Percentiles rank a stretch among this genome's conserved stretches.
phyloP scores from a whole-genome alignment of 2,113 vertebrate genomes.

The Perca fluviatilis region DNA sequence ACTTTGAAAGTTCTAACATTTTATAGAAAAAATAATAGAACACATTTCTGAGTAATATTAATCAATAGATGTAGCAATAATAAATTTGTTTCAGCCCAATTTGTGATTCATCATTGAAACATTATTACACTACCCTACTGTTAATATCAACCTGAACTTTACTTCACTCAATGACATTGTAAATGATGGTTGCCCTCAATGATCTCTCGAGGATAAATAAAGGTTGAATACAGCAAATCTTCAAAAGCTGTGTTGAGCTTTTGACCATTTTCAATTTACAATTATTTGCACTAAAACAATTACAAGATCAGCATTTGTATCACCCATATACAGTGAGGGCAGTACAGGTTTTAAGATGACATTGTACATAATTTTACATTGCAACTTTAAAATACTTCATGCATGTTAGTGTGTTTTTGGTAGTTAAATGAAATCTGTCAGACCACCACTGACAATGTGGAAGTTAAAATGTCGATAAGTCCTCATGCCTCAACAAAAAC shows the following conservation, averaged over 20 bases:
- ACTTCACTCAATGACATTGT: neutral
- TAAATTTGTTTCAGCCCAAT: neutral
- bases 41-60: too few relatives aligned
- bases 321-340: neutral
- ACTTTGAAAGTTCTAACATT: neutral
- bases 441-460: constrained; percentile 1
- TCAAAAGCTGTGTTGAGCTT: neutral
- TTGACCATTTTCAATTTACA: neutral
- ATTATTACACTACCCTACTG: neutral
- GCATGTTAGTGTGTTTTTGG: neutral
- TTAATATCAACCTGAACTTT: neutral
- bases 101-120: neutral
- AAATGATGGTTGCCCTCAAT: too few relatives aligned
- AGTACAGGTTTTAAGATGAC: neutral
- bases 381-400: neutral
- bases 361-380: neutral
- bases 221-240: neutral
- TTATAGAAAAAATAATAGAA: neutral
- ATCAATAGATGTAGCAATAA: neutral
- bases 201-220: too few relatives aligned
- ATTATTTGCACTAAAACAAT: neutral
- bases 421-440: neutral
- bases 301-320: neutral
- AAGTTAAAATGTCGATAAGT: constrained; percentile 23
- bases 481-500: constrained; percentile 24